Evolutionary conservation across 92 coral and sea anemone genomes (phyloP).

Genomic region (Diadumene lineata): DNA sequence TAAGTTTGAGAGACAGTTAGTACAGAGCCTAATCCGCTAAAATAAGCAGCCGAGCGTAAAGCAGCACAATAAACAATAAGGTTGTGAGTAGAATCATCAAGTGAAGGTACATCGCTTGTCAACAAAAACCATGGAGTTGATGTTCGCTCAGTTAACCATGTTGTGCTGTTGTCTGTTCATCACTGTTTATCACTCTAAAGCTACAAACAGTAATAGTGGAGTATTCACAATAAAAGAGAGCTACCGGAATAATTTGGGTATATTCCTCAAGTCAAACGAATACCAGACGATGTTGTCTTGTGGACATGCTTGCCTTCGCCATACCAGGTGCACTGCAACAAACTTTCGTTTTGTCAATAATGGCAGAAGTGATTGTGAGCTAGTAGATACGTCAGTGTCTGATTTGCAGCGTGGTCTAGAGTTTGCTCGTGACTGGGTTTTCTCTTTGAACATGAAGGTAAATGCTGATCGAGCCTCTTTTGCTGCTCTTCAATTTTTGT

Average conservation of each 20-base stretch:
- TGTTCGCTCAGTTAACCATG: background rate
- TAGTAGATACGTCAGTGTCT: constrained; percentile 17
- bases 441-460: constrained; percentile 17
- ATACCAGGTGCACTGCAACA: constrained; percentile 19
- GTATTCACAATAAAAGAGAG: constrained; percentile 6
- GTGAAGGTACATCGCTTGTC: too few species aligned
- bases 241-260: constrained; percentile 7
- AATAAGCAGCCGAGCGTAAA: too few species aligned
- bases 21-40: background rate
- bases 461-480: background rate
- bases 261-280: background rate
- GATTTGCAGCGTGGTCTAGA: constrained; percentile 5
- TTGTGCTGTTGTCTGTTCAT: too few species aligned
- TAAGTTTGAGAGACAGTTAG: background rate
- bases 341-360: background rate
- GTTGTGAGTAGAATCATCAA: too few species aligned
- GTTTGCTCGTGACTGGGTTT: constrained; percentile 11
- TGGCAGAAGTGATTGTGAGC: background rate
- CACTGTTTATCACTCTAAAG: too few species aligned
- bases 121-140: too few species aligned
- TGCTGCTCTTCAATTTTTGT: background rate
- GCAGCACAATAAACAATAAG: too few species aligned
- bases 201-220: background rate
- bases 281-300: constrained; percentile 1
- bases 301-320: constrained; percentile 13